Conservation (phyloP, 2,113 vertebrate genomes). For the Callorhinus ursinus region DNA sequence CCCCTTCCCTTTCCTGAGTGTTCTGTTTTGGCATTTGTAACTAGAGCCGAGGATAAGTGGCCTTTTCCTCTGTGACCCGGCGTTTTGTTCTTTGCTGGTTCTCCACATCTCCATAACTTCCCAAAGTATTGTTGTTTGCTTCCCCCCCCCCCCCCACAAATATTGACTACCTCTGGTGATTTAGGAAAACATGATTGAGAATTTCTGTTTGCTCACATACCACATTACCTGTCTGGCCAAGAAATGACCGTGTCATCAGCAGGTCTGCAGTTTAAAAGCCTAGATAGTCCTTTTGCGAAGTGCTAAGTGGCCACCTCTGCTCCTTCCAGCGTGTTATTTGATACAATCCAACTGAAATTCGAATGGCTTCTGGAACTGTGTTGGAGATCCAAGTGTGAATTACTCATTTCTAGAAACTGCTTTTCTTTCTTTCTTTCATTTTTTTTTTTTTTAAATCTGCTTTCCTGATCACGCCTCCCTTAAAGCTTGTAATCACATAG, state of each 20-base stretch:
- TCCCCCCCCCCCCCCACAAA: not conserved
- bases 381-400: slow-evolving; percentile 78
- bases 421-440: not conserved
- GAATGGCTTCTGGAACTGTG: slow-evolving; percentile 43
- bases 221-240: not conserved
- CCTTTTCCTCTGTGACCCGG: slow-evolving; percentile 73
- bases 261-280: not conserved
- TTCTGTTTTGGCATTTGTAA: slow-evolving; percentile 59
- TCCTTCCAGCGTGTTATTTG: slow-evolving; percentile 42
- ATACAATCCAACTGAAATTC: slow-evolving; percentile 54
- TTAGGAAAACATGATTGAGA: not conserved
- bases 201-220: not conserved
- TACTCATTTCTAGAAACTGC: slow-evolving; percentile 78
- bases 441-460: not conserved
- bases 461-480: slow-evolving; percentile 77
- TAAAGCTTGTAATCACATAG: slow-evolving; percentile 80
- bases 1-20: slow-evolving; percentile 81
- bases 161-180: slow-evolving; percentile 62
- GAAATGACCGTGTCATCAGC: not conserved
- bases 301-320: not conserved
- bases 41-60: slow-evolving; percentile 63
- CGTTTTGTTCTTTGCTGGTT: slow-evolving; percentile 64
- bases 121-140: slow-evolving; percentile 70
- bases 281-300: not conserved
- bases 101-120: slow-evolving; percentile 61